phyloP scores from a whole-genome alignment of 2,888 invertebrate genomes.

The Andricus curvator region DNA sequence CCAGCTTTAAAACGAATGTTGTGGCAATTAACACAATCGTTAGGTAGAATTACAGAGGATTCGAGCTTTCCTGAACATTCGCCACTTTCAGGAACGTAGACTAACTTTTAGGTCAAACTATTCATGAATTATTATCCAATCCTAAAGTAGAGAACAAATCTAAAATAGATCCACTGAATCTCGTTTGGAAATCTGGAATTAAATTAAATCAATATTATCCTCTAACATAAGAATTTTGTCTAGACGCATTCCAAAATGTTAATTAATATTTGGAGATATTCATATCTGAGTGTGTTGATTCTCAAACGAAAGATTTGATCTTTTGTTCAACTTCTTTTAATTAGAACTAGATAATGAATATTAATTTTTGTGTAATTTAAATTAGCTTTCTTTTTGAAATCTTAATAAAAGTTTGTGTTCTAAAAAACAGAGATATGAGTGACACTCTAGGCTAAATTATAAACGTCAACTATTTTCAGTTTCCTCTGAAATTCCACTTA shows the following conservation, averaged over 20 bases:
- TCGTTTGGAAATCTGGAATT: background rate
- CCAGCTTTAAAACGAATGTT: slow-evolving; percentile 46
- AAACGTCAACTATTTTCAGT: background rate
- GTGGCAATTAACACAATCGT: slow-evolving; percentile 25
- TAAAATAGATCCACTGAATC: background rate
- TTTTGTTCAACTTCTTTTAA: background rate
- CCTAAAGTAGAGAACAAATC: background rate
- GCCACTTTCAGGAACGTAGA: background rate
- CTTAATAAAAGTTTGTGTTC: background rate
- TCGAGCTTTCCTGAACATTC: slow-evolving; percentile 14
- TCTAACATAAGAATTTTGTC: background rate
- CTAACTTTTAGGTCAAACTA: background rate
- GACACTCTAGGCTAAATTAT: background rate
- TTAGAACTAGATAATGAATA: background rate
- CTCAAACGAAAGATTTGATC: background rate
- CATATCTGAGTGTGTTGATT: background rate
- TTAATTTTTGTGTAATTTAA: background rate
- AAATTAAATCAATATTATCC: slow-evolving; percentile 3
- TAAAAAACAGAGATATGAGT: background rate
- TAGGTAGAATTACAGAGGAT: slow-evolving; percentile 4
- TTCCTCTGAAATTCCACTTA: background rate
- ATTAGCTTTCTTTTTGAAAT: background rate
- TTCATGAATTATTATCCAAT: background rate
- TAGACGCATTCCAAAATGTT: background rate
- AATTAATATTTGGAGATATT: background rate